Base-by-base conservation (phyloP, 2,888 invertebrate species). In the Drosophila anceps region DNA sequence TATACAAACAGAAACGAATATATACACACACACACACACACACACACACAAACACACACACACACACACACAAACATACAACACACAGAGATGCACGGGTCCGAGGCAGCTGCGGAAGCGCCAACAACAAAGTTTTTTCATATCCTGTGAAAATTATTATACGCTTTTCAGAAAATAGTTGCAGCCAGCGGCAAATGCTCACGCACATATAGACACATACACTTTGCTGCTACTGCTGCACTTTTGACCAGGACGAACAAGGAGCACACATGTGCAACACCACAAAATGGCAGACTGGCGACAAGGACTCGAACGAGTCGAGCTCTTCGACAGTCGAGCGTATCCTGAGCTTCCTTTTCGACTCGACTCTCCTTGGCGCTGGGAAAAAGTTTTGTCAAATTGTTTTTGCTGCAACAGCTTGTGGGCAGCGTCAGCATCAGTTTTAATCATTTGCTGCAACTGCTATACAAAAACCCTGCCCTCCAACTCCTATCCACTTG, bases 121-220 rank as follows among this genome's bases (percentile, higher is more conserved):
- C 64, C 84, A 82, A 82, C 85, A 76, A 73, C 76, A 89, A 86
- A 86, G 74, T 86, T 86, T 86, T 86, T 84, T 85, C 89, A 89
- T 86, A 86, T 86, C 85, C 85, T 86, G 90, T 84, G 88, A 80
- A 89, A 86, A 86, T 86, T 86, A 86, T 86, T 86, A 83, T 83
- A 87, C 77, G 89, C 84, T 88, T 88, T 88, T 81, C 69, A 79
- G 73, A 77, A 83, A 86, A 88, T 79, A 88, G 86, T 88, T 81
- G 73, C 59, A 66, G 73, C 79, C 76, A 74, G 71, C 66, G 76
- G 76, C 72, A 65, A 69, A 78, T 66, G 65, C 48, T 63, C 57
- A 69, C 62, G 53, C 44, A 57, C 18, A 43, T 20, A 39, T 1
- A 58, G 9, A 33, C n/a, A 27, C 41, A 20, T 20, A 43, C 37